phyloP scores from a whole-genome alignment of 2,888 invertebrate species.

The Stenodera caucasica region DNA sequence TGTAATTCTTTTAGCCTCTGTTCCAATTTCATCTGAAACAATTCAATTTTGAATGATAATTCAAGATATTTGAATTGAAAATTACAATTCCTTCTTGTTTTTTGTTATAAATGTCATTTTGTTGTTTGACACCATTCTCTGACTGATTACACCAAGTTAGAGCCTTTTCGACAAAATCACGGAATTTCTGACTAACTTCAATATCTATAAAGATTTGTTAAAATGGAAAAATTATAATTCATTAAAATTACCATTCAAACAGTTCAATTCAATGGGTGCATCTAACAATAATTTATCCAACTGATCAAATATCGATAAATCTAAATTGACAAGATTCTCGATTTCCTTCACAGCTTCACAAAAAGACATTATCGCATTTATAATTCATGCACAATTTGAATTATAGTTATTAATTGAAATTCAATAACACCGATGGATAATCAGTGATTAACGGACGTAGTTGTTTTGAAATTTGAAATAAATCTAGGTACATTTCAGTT shows the following conservation, averaged over 20 bases:
- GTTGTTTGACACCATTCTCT: background rate
- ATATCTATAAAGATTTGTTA: background rate
- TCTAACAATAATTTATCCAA: background rate
- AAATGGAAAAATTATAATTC: background rate
- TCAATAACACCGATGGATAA: too few species aligned
- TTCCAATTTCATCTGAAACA: constrained; percentile 9
- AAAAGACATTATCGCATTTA: background rate
- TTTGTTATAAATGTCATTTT: background rate
- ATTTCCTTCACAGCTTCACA: background rate
- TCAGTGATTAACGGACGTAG: too few species aligned
- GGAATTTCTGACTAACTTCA: too few species aligned
- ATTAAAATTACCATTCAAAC: background rate
- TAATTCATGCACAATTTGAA: too few species aligned
- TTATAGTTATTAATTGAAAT: too few species aligned
- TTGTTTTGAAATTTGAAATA: too few species aligned
- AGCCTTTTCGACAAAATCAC: background rate
- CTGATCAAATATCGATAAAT: background rate
- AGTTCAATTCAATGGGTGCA: too few species aligned
- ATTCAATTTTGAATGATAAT: too few species aligned
- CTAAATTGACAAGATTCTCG: background rate
- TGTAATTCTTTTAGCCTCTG: constrained; percentile 1
- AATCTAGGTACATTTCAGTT: too few species aligned
- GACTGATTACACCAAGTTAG: background rate
- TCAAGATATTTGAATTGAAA: background rate
- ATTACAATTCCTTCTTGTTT: too few species aligned